Evolutionary conservation across 2,888 invertebrate species (phyloP).

Genomic region (Uropetala carovei): DNA sequence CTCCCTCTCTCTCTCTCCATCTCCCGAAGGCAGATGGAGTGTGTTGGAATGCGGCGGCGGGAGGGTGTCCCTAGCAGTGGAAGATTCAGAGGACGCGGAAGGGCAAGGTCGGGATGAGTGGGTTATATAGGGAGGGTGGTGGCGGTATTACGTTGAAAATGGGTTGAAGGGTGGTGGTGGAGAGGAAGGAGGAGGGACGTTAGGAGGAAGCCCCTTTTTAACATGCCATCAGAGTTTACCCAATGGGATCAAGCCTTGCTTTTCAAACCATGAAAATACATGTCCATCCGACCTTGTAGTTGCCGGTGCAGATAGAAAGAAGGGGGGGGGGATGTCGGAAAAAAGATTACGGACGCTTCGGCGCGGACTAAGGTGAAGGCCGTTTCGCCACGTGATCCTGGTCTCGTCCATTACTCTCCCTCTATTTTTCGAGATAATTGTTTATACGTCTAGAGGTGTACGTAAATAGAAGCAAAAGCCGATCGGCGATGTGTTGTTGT

Average conservation of each 20-base stretch:
- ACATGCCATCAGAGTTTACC: constrained; percentile 8
- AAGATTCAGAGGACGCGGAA: background rate
- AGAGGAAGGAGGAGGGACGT: background rate
- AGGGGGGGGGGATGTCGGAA: no score
- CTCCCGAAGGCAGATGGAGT: background rate
- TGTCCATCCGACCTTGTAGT: background rate
- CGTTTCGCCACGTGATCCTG: background rate
- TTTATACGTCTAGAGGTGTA: background rate
- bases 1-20: background rate
- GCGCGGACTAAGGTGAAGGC: background rate
- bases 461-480: background rate
- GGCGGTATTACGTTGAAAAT: no score
- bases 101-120: background rate
- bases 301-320: background rate
- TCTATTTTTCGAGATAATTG: background rate
- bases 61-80: background rate
- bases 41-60: background rate
- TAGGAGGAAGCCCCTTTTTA: constrained; percentile 22
- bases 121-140: no score
- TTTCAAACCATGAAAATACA: constrained; percentile 28
- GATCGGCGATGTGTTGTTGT: background rate
- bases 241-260: constrained; percentile 22
- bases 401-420: background rate
- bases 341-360: background rate
- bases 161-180: background rate